Evolutionary conservation across 2,113 vertebrate genomes (phyloP).

Genomic region (Pomatostomus ruficeps): DNA sequence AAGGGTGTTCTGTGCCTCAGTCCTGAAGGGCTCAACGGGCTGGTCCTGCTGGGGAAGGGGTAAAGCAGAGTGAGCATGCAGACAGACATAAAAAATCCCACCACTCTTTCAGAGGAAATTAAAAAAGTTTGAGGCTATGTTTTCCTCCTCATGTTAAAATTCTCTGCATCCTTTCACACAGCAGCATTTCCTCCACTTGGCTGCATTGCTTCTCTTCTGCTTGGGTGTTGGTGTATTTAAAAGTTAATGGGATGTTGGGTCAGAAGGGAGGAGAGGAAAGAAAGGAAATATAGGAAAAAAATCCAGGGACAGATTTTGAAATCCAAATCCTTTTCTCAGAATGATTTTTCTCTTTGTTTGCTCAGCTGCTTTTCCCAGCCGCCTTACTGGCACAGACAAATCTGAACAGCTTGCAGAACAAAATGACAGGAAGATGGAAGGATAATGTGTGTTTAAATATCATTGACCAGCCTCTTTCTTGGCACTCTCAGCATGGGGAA

Average conservation of each 20-base stretch:
- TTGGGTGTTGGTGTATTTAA: neutral
- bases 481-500: constrained; percentile 35
- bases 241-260: neutral
- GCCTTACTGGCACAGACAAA: constrained; percentile 10
- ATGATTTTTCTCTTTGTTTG: constrained; percentile 48
- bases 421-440: constrained; percentile 66
- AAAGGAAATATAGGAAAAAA: neutral
- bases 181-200: neutral
- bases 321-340: neutral
- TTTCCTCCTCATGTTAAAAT: neutral
- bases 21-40: neutral
- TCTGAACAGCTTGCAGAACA: constrained; percentile 53
- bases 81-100: neutral
- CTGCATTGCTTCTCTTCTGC: neutral
- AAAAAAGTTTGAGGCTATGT: neutral
- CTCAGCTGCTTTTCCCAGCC: constrained; percentile 19
- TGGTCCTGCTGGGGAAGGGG: neutral
- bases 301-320: neutral
- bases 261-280: neutral
- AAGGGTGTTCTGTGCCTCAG: neutral
- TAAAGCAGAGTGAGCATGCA: neutral
- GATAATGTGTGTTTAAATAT: constrained; percentile 64
- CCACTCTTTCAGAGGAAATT: neutral
- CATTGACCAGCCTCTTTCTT: constrained; percentile 44
- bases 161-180: neutral